Base-by-base conservation (phyloP, 1,140 invertebrate species). In the Diabrotica undecimpunctata region DNA sequence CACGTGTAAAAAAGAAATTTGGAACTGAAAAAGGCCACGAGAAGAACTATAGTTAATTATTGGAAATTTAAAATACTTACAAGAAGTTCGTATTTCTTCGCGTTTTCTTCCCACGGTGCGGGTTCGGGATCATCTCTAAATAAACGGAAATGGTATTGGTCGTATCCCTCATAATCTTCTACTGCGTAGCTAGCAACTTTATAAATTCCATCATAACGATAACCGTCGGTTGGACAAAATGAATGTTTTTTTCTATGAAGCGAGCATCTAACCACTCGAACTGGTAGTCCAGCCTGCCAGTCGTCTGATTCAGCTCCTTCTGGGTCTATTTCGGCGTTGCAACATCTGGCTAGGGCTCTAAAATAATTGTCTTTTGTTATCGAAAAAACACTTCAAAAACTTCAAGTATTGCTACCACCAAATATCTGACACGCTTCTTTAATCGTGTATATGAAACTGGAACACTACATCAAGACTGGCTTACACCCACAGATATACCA, bases 121-220 rank as follows among this genome's bases (percentile, higher is more conserved):
- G 92, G 90, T 11, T 74, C 79, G 0, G 88, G 85, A 79, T 96
- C 93, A 78, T 95, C 93, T 70, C 93, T 81, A 61, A 87, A 79
- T 50, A 96, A 76, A 10, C 90, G 71, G 75, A 91, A 96, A 52
- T 90, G 84, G 92, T 92, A 96, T 9, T 95, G 89, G 7, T 84
- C 80, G 75, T 88, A 93, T 2, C 92, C 92, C 53, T 90, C 90
- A 70, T 90, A 84, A 8, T 91, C 92, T 66, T 86, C 89, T 73
- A 90, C 86, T 5, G 88, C 88, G 76, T 94, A 95, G 70, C 91
- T 93, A 0, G 92, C 88, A 7, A 95, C 87, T 79, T 92, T 91
- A 75, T 92, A 92, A 51, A 91, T 84, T 4, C 90, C 90, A 80
- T 90, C 87, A 75, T 91, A 91, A 64, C 87, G 86, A 65, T 86